Conservation (phyloP, 2,888 invertebrate species). For the Geotrupes spiniger region DNA sequence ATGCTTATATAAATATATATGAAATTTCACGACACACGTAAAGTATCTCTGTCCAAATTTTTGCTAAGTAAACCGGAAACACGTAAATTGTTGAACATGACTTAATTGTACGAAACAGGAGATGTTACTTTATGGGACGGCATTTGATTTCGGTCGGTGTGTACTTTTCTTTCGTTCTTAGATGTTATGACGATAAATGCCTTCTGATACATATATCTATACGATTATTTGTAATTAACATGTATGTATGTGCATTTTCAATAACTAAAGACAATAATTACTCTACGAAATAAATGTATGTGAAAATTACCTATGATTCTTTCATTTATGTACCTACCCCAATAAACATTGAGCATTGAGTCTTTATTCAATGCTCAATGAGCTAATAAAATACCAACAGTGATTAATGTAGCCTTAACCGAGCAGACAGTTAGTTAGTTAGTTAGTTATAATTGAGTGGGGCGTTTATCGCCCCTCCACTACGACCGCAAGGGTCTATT, state of each 20-base stretch:
- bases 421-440: no score
- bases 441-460: no score
- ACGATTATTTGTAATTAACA: constrained; percentile 37
- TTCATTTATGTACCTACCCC: constrained; percentile 10
- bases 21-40: constrained; percentile 1
- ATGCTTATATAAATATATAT: constrained; percentile 15
- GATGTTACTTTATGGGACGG: neutral
- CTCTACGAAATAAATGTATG: constrained; percentile 42
- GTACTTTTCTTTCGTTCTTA: constrained; percentile 10
- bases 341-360: neutral
- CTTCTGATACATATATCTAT: constrained; percentile 32
- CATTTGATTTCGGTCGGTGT: neutral
- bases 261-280: constrained; percentile 53
- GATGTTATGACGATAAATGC: constrained; percentile 31
- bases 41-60: constrained; percentile 21
- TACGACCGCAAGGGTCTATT: no score
- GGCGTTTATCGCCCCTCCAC: no score
- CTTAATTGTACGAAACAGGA: constrained; percentile 2
- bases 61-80: neutral
- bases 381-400: no score
- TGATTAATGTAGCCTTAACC: no score
- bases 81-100: neutral
- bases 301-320: constrained; percentile 26
- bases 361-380: no score
- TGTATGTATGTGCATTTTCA: constrained; percentile 52